Percentiles rank a stretch among this genome's conserved stretches.
Conservation (phyloP, 2,113 vertebrate genomes). For the Carassius gibelio region DNA sequence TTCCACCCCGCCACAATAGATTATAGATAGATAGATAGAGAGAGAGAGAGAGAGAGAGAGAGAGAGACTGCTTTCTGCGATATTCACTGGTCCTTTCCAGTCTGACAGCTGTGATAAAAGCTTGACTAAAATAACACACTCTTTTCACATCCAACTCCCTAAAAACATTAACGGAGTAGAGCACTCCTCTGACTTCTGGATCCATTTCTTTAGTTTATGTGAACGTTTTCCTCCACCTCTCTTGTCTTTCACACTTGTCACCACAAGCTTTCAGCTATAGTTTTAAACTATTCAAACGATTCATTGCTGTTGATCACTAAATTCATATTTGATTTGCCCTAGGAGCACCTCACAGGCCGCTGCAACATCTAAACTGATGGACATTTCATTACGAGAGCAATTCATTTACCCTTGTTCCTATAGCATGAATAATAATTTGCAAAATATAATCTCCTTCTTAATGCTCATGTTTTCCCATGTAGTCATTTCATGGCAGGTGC, state of each 20-base stretch:
- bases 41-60: not conserved
- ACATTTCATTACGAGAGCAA: not conserved
- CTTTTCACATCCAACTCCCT: conserved; percentile 65
- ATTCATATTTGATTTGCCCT: not conserved
- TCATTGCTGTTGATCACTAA: not conserved
- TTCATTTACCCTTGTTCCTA: not conserved
- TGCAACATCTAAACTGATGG: not conserved
- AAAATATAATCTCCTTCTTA: conserved; percentile 29
- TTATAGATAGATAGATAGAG: too few relatives aligned
- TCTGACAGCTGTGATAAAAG: conserved; percentile 67
- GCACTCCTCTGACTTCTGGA: not conserved
- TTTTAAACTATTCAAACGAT: not conserved
- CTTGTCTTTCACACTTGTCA: not conserved
- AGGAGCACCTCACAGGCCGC: not conserved
- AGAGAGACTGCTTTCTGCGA: not conserved
- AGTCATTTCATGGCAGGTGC: conserved; percentile 59
- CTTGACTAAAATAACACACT: conserved; percentile 60
- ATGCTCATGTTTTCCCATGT: conserved; percentile 54
- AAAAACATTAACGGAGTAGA: not conserved
- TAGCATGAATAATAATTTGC: conserved; percentile 46
- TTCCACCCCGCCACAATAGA: too few relatives aligned
- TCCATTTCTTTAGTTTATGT: not conserved
- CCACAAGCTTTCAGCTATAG: not conserved
- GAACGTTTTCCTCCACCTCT: not conserved
- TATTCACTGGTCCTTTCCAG: not conserved